phyloP scores from a whole-genome alignment of 1,140 invertebrate genomes.

The Meloidogyne chitwoodi region DNA sequence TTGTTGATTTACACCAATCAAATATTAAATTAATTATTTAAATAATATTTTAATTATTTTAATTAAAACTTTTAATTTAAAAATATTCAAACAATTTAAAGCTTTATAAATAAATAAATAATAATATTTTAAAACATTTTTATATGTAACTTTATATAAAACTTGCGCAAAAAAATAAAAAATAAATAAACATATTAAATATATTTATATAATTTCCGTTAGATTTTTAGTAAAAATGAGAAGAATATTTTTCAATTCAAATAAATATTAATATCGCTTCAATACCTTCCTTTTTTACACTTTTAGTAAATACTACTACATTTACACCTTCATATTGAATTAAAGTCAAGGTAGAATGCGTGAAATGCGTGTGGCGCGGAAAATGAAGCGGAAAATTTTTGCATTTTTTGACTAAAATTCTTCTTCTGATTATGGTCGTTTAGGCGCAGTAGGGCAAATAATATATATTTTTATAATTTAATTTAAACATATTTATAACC shows the following conservation, averaged over 20 bases:
- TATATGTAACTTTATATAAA: too few relatives aligned
- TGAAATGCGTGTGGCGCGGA: not conserved
- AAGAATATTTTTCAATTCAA: not conserved
- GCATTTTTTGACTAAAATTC: not conserved
- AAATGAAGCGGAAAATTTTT: not conserved
- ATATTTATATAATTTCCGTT: not conserved
- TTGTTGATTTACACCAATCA: too few relatives aligned
- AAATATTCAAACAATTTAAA: too few relatives aligned
- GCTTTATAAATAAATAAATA: too few relatives aligned
- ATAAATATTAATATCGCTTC: not conserved
- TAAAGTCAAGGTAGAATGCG: not conserved
- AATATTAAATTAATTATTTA: too few relatives aligned
- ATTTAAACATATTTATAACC: too few relatives aligned
- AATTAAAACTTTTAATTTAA: too few relatives aligned
- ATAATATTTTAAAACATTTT: too few relatives aligned
- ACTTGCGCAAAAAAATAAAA: too few relatives aligned
- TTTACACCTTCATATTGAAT: not conserved
- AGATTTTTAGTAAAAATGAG: not conserved
- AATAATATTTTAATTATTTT: too few relatives aligned
- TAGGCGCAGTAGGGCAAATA: not conserved
- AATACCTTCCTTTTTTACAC: not conserved
- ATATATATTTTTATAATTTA: too few relatives aligned
- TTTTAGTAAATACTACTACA: not conserved
- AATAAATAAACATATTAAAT: too few relatives aligned
- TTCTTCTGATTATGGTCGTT: not conserved